Conservation (phyloP, 2,113 vertebrate species). For the Genyomyrus donnyi region DNA sequence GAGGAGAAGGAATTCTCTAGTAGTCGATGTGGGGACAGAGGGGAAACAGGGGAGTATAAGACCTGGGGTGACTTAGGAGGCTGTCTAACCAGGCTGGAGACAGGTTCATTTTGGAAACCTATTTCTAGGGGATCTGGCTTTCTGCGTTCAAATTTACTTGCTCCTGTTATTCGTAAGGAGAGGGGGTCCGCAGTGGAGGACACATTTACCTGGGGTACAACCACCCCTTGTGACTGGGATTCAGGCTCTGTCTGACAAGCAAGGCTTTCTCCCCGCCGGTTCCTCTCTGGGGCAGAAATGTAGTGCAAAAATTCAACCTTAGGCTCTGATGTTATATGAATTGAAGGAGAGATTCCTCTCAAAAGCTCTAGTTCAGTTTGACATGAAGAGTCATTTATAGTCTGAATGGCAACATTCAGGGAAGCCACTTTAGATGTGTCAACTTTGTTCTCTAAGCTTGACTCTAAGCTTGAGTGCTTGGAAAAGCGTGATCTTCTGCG, state of each 20-base stretch:
- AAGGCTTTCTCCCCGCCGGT: slow-evolving; percentile 81
- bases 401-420: slow-evolving; percentile 87
- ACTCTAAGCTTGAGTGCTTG: slow-evolving; percentile 67
- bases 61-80: slow-evolving; percentile 91
- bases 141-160: slow-evolving; percentile 80
- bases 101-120: slow-evolving; percentile 80
- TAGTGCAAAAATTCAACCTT: slow-evolving; percentile 91
- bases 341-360: slow-evolving; percentile 75
- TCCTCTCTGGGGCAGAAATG: slow-evolving; percentile 92
- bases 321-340: slow-evolving; percentile 83
- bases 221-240: slow-evolving; percentile 73
- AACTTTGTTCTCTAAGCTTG: slow-evolving; percentile 62
- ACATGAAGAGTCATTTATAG: slow-evolving; percentile 81
- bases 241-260: slow-evolving; percentile 93
- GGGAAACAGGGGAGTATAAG: slow-evolving; percentile 92
- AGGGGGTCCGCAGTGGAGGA: slow-evolving; percentile 73
- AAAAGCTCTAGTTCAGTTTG: slow-evolving; percentile 77
- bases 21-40: slow-evolving; percentile 84
- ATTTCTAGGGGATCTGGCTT: slow-evolving; percentile 93
- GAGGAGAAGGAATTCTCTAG: slow-evolving; percentile 83
- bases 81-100: slow-evolving; percentile 86
- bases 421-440: slow-evolving; percentile 59
- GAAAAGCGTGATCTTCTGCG: slow-evolving; percentile 79
- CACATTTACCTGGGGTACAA: slow-evolving; percentile 79
- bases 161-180: slow-evolving; percentile 60